Conservation (phyloP, 2,888 invertebrate genomes). For the Doris montereyensis region DNA sequence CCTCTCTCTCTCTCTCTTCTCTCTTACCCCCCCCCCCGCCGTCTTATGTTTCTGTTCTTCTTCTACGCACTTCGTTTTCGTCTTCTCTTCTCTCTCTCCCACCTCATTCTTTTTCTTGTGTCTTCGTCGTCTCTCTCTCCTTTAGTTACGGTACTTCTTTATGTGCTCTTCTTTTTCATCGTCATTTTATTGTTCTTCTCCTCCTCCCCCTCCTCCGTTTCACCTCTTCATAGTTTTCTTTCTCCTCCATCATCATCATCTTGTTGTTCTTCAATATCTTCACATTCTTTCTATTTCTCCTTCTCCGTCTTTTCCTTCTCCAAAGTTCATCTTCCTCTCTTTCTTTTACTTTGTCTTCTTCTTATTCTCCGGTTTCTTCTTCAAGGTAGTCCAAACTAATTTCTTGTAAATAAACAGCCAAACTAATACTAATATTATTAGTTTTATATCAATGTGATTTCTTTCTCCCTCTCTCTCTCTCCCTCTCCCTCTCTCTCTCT, state of each 20-base stretch:
- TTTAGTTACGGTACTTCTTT: background rate
- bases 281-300: background rate
- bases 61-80: background rate
- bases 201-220: background rate
- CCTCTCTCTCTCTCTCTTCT: background rate
- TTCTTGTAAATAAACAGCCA: background rate
- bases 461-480: slow-evolving; percentile 22
- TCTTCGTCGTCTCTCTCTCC: background rate
- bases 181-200: no score
- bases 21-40: background rate
- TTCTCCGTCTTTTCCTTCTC: background rate
- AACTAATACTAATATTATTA: slow-evolving; percentile 31
- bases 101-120: background rate
- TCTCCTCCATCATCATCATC: background rate
- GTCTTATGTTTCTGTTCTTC: background rate
- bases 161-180: background rate
- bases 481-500: background rate
- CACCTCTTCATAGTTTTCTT: background rate
- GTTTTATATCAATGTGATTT: background rate
- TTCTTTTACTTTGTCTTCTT: slow-evolving; percentile 13
- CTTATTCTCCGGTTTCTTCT: background rate
- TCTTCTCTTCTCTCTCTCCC: background rate
- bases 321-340: background rate
- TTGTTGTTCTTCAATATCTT: background rate
- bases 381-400: background rate